Evolutionary conservation across 2,797 vertebrate genomes (phyloP), one percentile per base, ranked within the genome.

Genomic region (Carapus acus): DNA sequence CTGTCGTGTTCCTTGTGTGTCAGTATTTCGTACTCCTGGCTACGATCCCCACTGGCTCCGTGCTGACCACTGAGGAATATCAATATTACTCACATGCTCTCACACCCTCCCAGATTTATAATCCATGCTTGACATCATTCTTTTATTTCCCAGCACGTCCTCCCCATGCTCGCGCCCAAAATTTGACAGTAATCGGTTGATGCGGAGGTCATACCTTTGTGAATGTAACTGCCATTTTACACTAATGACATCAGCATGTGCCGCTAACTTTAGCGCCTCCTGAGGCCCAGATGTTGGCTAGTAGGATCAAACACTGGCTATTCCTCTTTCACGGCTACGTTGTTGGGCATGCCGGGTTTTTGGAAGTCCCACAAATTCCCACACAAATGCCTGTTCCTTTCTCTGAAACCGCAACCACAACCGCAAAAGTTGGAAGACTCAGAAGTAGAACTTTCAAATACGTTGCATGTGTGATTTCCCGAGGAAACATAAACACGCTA

Each of bases 191-290:
- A 22, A 31, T 53, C 58, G 44, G 40, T 66, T 54, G 53, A 62
- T 75, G 65, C 62, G 67, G 78, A 51, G 76, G 74, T 82, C 76
- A 72, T 48, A 71, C 62, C 73, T 77, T 71, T 64, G 70, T 73
- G 65, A 83, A 73, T 78, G 62, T 65, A 74, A 74, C 76, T 81
- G 49, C 70, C 39, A 79, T 82, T 84, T 83, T 76, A 77, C 61
- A 6, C 58, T 84, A 86, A 87, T 83, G 78, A 80, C 78, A 83
- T 76, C 82, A 82, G 71, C 71, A 84, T 87, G 84, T 81, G 78
- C 56, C 68, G 67, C 83, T 84, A 84, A 83, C 69, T 84, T 78
- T 77, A 84, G 78, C 67, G 67, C 52, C 63, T 83, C 69, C 77
- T 78, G 72, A 82, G 61, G 72, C 49, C 81, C 86, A 86, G 83